A percentile compares a stretch with the other conserved stretches of the same genome.
Evolutionary conservation across 2,797 vertebrate species (phyloP).

Genomic region (Dallia pectoralis): DNA sequence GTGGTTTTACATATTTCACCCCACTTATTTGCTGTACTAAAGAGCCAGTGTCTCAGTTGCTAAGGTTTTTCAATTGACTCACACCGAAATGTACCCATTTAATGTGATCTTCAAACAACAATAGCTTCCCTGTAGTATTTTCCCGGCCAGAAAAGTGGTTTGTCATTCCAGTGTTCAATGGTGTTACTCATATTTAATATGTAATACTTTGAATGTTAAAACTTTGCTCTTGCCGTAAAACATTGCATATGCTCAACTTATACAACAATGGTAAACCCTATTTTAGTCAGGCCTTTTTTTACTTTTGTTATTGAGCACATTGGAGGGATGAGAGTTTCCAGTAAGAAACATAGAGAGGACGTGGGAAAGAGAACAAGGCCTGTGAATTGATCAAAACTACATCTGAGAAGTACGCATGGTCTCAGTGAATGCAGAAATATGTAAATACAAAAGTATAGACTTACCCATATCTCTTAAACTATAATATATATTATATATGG

Average conservation of each 20-base stretch:
- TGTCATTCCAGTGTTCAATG: background rate
- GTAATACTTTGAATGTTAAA: background rate
- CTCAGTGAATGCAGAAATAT: too few species aligned
- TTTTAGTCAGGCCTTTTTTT: background rate
- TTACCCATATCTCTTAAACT: too few species aligned
- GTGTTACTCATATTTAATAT: background rate
- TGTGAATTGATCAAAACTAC: too few species aligned
- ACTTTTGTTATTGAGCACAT: too few species aligned
- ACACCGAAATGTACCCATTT: background rate
- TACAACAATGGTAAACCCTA: background rate
- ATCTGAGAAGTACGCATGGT: too few species aligned
- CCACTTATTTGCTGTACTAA: conserved; percentile 13
- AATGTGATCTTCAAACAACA: background rate
- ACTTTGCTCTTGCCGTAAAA: background rate
- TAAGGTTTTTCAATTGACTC: background rate
- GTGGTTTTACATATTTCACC: conserved; percentile 10
- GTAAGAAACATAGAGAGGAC: too few species aligned
- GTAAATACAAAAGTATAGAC: too few species aligned
- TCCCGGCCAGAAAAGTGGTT: background rate
- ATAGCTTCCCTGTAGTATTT: background rate
- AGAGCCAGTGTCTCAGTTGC: conserved; percentile 8
- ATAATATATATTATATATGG: too few species aligned
- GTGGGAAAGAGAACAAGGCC: too few species aligned
- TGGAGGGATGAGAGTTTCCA: too few species aligned
- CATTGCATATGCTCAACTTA: background rate